Base-by-base conservation (phyloP, 2,888 invertebrate species). In the Scaeva pyrastri region DNA sequence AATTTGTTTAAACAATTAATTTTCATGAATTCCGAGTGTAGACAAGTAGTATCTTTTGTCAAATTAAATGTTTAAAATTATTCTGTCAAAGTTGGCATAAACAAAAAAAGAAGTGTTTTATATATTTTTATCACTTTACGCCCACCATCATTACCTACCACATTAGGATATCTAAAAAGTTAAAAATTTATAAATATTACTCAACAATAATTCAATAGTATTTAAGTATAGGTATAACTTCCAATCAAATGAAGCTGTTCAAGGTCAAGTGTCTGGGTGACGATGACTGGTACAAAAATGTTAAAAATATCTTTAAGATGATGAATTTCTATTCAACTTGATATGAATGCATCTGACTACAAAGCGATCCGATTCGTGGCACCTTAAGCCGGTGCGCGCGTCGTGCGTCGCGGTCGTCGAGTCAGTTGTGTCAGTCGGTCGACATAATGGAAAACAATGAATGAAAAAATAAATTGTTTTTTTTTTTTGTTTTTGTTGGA, bases 381-480 rank as follows among this genome's bases (percentile, higher is more conserved):
- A 62, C 39, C 36, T 58, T 23, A 60, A 31, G 2, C 16, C 16
- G 56, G 16, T 16, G 52, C 12, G 31, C 6, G 19, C 48, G 11
- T 11, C 39, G 39, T n/a, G n/a, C 39, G 39, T 11, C 11, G 39
- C 39, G n/a, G n/a, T n/a, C n/a, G 12, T 10, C 16, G 2, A 3
- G 26, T 26, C 26, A 26, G 3, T 8, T 31, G 31, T 50, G 16
- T n/a, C n/a, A n/a, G n/a, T n/a, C n/a, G 2, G 16, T 19, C 8
- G 4, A 14, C 5, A 5, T 14, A 2, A 16, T 26, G 36, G 8
- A 41, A 72, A 73, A 55, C n/a, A 79, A 23, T 45, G 52, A 77
- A 77, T 62, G 60, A 62, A 70, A 66, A 58, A 52, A 4, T 39
- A 58, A n/a, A n/a, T n/a, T n/a, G n/a, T n/a, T n/a, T n/a, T n/a